Evolutionary conservation across 1,140 invertebrate genomes (phyloP).

Genomic region (Achatina immaculata): DNA sequence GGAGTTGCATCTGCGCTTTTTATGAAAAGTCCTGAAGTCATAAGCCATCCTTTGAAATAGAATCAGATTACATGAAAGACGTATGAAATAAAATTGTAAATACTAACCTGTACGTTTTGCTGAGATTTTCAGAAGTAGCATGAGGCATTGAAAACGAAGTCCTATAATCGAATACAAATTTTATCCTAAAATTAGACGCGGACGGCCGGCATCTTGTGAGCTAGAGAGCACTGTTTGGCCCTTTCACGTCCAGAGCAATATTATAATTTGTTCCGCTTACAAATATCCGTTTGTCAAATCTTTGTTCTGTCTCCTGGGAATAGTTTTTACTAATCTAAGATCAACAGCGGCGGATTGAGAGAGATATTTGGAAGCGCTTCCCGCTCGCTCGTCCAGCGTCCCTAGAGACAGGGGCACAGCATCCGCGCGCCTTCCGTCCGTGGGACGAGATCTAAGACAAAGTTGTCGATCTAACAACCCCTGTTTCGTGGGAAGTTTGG

Average conservation of each 20-base stretch:
- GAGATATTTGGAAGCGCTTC: not conserved
- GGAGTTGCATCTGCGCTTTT: too few relatives aligned
- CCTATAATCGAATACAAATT: not conserved
- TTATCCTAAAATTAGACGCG: not conserved
- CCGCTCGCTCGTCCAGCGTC: constrained; percentile 5
- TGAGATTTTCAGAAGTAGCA: not conserved
- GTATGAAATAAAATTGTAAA: not conserved
- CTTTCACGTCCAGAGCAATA: not conserved
- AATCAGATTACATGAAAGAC: not conserved
- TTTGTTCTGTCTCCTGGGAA: not conserved
- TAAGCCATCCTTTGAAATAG: too few relatives aligned
- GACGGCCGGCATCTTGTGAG: too few relatives aligned
- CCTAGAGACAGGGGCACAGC: not conserved
- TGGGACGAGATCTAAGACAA: too few relatives aligned
- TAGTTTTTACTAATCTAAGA: constrained; percentile 13
- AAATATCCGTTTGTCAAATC: not conserved
- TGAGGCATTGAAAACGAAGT: not conserved
- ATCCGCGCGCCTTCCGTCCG: too few relatives aligned
- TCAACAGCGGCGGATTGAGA: not conserved
- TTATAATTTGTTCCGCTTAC: not conserved
- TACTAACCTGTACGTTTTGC: not conserved
- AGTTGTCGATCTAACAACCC: too few relatives aligned
- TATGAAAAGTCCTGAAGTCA: too few relatives aligned
- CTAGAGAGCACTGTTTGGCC: not conserved
- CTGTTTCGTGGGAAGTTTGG: too few relatives aligned